Evolutionary conservation across 2,113 vertebrate genomes (phyloP).

Genomic region (Cephalopholis sonnerati): DNA sequence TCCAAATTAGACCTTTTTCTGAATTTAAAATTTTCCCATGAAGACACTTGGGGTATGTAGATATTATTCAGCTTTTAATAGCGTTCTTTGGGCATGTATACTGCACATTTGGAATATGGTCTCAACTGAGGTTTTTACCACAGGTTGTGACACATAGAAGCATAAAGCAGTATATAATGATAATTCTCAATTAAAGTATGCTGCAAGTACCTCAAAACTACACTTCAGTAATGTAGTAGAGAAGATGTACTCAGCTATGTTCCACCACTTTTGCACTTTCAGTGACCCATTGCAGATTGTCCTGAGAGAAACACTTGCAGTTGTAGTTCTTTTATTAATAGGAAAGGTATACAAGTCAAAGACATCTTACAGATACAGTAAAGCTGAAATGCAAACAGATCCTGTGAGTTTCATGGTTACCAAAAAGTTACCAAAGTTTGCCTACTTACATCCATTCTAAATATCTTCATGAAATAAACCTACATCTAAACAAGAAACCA

Average conservation of each 20-base stretch:
- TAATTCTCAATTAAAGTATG: not conserved
- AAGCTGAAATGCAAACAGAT: slow-evolving; percentile 22
- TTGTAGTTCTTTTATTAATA: slow-evolving; percentile 12
- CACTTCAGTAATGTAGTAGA: not conserved
- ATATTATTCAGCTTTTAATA: no score
- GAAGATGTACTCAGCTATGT: not conserved
- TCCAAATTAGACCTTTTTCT: no score
- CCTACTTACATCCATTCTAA: not conserved
- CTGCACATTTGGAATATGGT: no score
- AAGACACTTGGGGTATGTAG: no score
- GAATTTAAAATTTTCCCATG: no score
- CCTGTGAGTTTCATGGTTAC: not conserved
- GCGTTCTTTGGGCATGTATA: no score
- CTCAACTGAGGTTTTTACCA: no score
- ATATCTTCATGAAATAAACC: not conserved
- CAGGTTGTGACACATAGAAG: no score
- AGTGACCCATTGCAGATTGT: not conserved
- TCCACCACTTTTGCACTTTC: not conserved
- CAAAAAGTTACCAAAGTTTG: not conserved
- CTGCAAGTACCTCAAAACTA: not conserved
- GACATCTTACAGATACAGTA: slow-evolving; percentile 5
- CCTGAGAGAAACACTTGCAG: not conserved
- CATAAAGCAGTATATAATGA: not conserved
- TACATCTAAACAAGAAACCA: not conserved
- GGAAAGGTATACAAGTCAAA: slow-evolving; percentile 24